These are phyloP conservation scores for Pluvialis apricaria DNA, from an alignment of 2,113 vertebrate genomes.

Conservation along the genomic window DNA sequence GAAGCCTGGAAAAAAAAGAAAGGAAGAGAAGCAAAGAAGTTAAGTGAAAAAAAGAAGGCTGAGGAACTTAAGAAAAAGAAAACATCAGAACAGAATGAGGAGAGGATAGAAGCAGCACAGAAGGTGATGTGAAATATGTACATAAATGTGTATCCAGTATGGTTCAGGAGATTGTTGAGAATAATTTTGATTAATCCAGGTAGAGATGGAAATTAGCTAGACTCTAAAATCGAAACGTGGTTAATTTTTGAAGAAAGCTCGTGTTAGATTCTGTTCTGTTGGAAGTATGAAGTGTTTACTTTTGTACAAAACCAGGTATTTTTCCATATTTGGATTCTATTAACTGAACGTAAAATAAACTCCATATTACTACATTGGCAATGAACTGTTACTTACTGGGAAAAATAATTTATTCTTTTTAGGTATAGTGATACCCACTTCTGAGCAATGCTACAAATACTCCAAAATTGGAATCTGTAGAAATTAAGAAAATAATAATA, in stretches of 20 bases:
- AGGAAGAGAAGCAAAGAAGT: slow-evolving; percentile 73
- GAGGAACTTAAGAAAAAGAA: slow-evolving; percentile 71
- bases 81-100: slow-evolving; percentile 73
- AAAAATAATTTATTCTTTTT: background rate
- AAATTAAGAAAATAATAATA: background rate
- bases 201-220: background rate
- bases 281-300: background rate
- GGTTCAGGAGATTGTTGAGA: background rate
- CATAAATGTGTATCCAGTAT: background rate
- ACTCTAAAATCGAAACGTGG: background rate
- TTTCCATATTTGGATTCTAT: background rate
- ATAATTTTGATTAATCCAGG: background rate
- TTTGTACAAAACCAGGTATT: background rate
- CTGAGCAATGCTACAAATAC: background rate
- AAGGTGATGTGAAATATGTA: slow-evolving; percentile 64
- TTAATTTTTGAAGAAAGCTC: background rate
- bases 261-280: background rate
- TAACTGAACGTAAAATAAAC: background rate
- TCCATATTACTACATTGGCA: background rate
- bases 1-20: slow-evolving; percentile 92
- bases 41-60: slow-evolving; percentile 73
- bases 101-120: slow-evolving; percentile 77
- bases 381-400: background rate
- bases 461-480: background rate
- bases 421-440: background rate